Evolutionary conservation across 2,888 invertebrate genomes (phyloP), one percentile per base, ranked within the genome.

Genomic region (Metacarcinus magister): DNA sequence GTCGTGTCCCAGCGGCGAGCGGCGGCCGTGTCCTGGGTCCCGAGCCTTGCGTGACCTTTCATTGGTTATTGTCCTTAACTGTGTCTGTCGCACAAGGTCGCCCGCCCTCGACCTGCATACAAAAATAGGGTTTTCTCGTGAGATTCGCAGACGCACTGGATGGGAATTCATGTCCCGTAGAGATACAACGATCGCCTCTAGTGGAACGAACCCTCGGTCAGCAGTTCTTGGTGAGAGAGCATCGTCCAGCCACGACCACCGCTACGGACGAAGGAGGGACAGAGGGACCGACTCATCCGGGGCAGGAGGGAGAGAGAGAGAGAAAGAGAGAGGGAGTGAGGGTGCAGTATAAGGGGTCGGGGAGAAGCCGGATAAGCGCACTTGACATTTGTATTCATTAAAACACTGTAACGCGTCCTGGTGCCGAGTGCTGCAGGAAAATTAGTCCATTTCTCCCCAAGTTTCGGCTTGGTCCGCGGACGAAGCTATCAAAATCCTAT

Each of bases 331-430:
- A 28, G 46, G 13, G n/a, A 28, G 91, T 2, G n/a, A 16, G 46
- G 91, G 46, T n/a, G 43, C 23, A 46, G n/a, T 13, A 91, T 60
- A 39, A 43, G 75, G 44, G 43, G 93, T n/a, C 82, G 23, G 87
- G 46, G 89, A 32, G 48, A 87, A 75, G 46, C 28, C 46, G 46
- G 94, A 94, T 67, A 87, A 87, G 94, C 94, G 48, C 89, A 94
- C 94, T 89, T 94, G 94, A 94, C 94, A 94, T 89, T 54, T 23
- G 94, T 94, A 89, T 94, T 94, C 82, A 94, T 94, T 94, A 94
- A 89, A 94, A 89, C 87, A 89, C 75, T 87, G 89, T 94, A 89
- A 94, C 94, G 89, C 87, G 94, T 94, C 28, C 89, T 89, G 89
- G 46, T 89, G 28, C 94, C 39, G 94, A 75, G 43, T 94, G 94